phyloP scores from a whole-genome alignment of 2,113 vertebrate species.

The Perognathus longimembris region DNA sequence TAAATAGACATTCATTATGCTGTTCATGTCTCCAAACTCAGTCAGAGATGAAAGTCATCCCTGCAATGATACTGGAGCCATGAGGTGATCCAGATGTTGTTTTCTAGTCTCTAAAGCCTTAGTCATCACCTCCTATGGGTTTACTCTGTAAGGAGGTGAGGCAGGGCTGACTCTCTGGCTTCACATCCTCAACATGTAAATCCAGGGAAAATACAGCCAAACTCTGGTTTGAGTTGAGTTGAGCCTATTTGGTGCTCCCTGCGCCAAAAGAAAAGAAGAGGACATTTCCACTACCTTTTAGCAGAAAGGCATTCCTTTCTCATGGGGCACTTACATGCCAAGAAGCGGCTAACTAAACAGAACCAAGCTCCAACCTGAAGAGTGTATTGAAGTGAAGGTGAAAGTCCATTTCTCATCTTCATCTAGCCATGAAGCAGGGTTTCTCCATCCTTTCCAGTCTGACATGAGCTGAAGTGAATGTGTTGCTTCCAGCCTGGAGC shows the following conservation, averaged over 20 bases:
- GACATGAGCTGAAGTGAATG: background rate
- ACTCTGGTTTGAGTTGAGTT: background rate
- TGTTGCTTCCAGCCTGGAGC: background rate
- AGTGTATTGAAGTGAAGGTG: background rate
- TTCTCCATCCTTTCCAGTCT: background rate
- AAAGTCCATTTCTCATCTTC: background rate
- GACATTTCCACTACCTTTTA: background rate
- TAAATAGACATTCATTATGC: background rate
- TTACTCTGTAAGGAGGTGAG: accelerated
- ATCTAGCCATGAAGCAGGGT: background rate
- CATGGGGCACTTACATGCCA: background rate
- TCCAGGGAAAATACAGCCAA: background rate
- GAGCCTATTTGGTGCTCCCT: too few species aligned
- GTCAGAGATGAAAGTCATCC: background rate
- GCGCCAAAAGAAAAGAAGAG: background rate
- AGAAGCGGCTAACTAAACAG: background rate
- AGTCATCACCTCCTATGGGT: too few species aligned
- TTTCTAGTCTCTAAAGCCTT: background rate
- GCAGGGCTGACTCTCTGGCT: background rate
- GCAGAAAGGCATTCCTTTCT: background rate
- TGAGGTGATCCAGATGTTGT: too few species aligned
- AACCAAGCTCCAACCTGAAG: background rate
- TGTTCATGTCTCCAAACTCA: background rate
- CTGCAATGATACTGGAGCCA: background rate
- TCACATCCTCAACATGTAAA: background rate